phyloP scores from a whole-genome alignment of 2,113 vertebrate genomes.

The Thermophis baileyi region DNA sequence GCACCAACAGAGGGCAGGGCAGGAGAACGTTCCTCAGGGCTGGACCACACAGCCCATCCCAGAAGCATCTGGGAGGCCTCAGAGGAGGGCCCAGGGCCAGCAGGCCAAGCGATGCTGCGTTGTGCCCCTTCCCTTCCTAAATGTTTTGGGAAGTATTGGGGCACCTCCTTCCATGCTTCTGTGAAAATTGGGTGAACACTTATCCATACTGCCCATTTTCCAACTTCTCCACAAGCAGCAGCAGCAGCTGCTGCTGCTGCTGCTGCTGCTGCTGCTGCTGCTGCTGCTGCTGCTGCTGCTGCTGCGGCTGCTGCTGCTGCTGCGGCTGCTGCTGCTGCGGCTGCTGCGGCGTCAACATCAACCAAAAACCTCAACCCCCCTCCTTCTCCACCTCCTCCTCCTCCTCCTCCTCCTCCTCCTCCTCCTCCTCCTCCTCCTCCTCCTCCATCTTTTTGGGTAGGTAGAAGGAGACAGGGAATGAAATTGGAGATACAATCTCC shows the following conservation, averaged over 20 bases:
- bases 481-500: background rate
- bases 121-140: background rate
- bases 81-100: background rate
- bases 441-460: background rate
- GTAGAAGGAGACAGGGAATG: too few relatives aligned
- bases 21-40: background rate
- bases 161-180: background rate
- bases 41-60: background rate
- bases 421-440: background rate
- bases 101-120: background rate
- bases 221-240: background rate
- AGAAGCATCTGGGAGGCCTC: background rate
- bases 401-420: background rate
- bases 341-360: too few relatives aligned
- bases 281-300: too few relatives aligned
- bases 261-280: too few relatives aligned
- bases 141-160: background rate
- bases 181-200: background rate
- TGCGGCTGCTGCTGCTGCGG: too few relatives aligned
- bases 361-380: too few relatives aligned
- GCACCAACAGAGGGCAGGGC: background rate
- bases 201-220: background rate
- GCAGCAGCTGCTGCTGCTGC: too few relatives aligned
- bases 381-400: background rate
- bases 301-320: too few relatives aligned